Conservation (phyloP, 1,140 invertebrate species). For the Reticulitermes speratus region DNA sequence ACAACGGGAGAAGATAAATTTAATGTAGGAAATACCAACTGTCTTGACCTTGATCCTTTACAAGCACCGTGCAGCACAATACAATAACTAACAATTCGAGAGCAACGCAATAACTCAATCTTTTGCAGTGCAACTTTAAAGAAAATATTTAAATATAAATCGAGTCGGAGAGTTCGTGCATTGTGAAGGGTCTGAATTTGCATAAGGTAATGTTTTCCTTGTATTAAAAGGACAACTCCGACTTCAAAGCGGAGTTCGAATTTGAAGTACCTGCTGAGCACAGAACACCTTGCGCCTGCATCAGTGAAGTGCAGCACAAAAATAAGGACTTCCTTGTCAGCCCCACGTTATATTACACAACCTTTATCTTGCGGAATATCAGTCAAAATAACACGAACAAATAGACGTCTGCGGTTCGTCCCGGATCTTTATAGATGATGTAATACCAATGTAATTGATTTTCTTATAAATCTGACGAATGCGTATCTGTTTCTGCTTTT, state of each 20-base stretch:
- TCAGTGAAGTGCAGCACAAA: not conserved
- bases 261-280: not conserved
- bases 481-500: no score
- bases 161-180: not conserved
- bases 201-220: conserved; percentile 1
- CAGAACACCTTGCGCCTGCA: not conserved
- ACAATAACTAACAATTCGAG: not conserved
- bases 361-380: not conserved
- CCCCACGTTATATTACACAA: not conserved
- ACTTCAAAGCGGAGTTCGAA: not conserved
- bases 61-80: not conserved
- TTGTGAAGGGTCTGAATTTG: not conserved
- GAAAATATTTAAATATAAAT: not conserved
- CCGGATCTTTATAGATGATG: no score
- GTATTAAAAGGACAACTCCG: not conserved
- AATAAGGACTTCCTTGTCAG: not conserved
- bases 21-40: not conserved
- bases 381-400: not conserved
- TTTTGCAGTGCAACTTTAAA: conserved; percentile 8
- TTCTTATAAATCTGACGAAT: no score
- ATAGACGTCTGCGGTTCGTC: no score
- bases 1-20: not conserved
- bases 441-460: no score
- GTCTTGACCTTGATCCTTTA: not conserved
- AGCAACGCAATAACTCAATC: not conserved